Evolutionary conservation across 2,888 invertebrate genomes (phyloP), one percentile per base, ranked within the genome.

Genomic region (Melanargia galathea): DNA sequence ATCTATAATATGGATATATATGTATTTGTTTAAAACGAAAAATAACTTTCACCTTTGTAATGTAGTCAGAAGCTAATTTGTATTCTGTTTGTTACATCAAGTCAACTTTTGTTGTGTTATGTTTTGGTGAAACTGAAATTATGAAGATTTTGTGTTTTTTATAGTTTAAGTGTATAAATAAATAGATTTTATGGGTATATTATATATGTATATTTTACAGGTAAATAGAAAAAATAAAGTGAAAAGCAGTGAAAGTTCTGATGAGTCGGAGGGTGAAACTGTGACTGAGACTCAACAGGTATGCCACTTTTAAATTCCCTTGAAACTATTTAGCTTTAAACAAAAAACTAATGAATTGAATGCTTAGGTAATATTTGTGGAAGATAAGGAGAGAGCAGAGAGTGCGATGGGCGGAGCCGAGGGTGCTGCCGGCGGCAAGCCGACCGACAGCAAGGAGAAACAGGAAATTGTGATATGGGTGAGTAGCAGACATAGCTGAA

Each of bases 221-320:
- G 89, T 90, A 76, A 91, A 87, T 83, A 88, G 87, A 72, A 90
- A 89, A 83, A 87, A 82, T 74, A 87, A 86, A 82, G 83, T 82
- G 68, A 89, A 90, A 77, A 82, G 82, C 58, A 88, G 85, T 20
- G 91, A 90, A 79, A 92, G 90, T 72, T 92, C 92, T 51, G 92
- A 91, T 77, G 92, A 92, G 66, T 92, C 92, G 48, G 92, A 92
- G 71, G 84, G 86, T 33, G 92, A 92, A 72, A 84, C 86, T 20
- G 84, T 91, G 67, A 90, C 88, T 43, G 92, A 92, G 75, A 92
- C 92, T 60, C 92, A 92, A 76, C 89, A 90, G 86, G 91, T 90
- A 45, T 78, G 85, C 79, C 30, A 2, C 13, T 52, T 35, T 35
- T 46, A 16, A 18, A 16, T 1, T 18, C 6, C 16, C 7, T 43